Evolutionary conservation across 2,888 invertebrate genomes (phyloP).

Genomic region (Isotomurus palustris): DNA sequence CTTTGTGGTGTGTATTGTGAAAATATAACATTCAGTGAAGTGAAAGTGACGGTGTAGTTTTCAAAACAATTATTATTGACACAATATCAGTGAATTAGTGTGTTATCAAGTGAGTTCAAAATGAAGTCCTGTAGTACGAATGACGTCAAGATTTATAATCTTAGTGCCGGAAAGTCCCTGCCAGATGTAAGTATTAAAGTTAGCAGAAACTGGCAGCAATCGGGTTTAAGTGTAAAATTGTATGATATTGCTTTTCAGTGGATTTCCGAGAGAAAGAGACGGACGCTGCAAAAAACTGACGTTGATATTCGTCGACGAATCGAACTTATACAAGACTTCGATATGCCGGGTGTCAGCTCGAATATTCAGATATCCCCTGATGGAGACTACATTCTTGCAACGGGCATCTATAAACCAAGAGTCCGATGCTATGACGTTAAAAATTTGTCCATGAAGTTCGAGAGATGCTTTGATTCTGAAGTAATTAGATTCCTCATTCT

Average conservation of each 20-base stretch:
- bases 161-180: slow-evolving; percentile 92
- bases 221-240: not conserved
- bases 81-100: too few species aligned
- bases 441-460: slow-evolving; percentile 94
- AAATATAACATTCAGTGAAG: too few species aligned
- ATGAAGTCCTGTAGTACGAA: slow-evolving; percentile 94
- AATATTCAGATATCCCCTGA: slow-evolving; percentile 80
- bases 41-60: too few species aligned
- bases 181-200: slow-evolving; percentile 91
- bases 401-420: slow-evolving; percentile 94
- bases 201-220: not conserved
- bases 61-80: too few species aligned
- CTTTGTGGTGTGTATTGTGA: too few species aligned
- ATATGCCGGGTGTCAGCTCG: slow-evolving; percentile 93
- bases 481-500: slow-evolving; percentile 87
- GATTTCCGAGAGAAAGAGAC: slow-evolving; percentile 77
- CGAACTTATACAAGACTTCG: slow-evolving; percentile 97
- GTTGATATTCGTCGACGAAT: slow-evolving; percentile 84
- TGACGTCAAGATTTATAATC: slow-evolving; percentile 95
- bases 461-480: slow-evolving; percentile 94
- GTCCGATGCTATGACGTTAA: slow-evolving; percentile 94
- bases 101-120: too few species aligned
- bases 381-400: slow-evolving; percentile 84
- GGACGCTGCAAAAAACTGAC: slow-evolving; percentile 78
- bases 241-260: slow-evolving; percentile 59